phyloP scores from a whole-genome alignment of 2,113 vertebrate species.

The Xiphophorus maculatus region DNA sequence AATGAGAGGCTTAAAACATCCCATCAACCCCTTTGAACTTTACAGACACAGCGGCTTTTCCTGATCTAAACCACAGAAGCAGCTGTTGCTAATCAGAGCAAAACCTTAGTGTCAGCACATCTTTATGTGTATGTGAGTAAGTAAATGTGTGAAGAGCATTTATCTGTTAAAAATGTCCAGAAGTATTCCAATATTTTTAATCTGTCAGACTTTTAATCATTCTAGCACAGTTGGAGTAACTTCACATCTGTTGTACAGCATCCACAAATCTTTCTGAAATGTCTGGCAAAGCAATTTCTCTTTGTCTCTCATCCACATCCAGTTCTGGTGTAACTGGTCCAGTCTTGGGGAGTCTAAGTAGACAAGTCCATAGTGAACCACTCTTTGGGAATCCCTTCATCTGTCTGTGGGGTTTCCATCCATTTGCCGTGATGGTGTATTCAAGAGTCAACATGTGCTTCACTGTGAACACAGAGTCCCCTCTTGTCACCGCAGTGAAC shows the following conservation, averaged over 20 bases:
- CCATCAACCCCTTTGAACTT: constrained; percentile 75
- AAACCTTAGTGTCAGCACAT: constrained; percentile 53
- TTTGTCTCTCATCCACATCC: constrained; percentile 42
- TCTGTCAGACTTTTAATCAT: not conserved
- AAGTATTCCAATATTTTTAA: not conserved
- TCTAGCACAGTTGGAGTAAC: constrained; percentile 16
- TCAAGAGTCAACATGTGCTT: constrained; percentile 90
- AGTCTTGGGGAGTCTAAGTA: constrained; percentile 85
- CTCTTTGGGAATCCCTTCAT: constrained; percentile 89
- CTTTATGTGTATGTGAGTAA: constrained; percentile 11
- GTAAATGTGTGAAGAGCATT: constrained; percentile 4
- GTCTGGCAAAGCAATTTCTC: constrained; percentile 47
- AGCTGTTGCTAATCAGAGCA: constrained; percentile 78
- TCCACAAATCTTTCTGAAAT: constrained; percentile 46
- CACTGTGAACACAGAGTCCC: constrained; percentile 88
- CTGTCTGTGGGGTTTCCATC: constrained; percentile 88
- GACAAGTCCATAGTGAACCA: constrained; percentile 90
- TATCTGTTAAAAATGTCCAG: not conserved
- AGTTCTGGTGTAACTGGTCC: constrained; percentile 53
- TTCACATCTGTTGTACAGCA: constrained; percentile 46
- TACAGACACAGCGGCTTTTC: constrained; percentile 38
- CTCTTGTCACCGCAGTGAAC: constrained; percentile 86
- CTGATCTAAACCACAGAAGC: constrained; percentile 67
- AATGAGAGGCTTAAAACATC: constrained; percentile 65
- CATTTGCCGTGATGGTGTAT: constrained; percentile 81